A percentile compares a stretch with the other conserved stretches of the same genome.
phyloP scores from a whole-genome alignment of 2,113 vertebrate genomes.

The Synodontis membranacea region DNA sequence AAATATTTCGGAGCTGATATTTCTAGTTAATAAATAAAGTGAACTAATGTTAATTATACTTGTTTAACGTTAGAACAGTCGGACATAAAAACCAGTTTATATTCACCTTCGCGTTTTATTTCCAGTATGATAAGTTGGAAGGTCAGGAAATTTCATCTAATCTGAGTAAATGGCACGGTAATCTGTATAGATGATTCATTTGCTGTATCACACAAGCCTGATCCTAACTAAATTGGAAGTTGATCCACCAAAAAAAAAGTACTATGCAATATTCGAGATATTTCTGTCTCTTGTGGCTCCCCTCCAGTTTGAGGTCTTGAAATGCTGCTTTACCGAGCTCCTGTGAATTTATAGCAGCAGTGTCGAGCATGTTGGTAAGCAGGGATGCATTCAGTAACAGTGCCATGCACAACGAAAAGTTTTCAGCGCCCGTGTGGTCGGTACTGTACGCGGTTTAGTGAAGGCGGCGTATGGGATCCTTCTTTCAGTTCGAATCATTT shows the following conservation, averaged over 20 bases:
- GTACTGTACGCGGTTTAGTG: neutral
- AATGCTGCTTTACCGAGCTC: neutral
- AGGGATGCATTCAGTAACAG: neutral
- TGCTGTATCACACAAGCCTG: neutral
- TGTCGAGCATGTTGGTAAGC: neutral
- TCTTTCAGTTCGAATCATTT: neutral
- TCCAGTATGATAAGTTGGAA: neutral
- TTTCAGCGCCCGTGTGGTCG: neutral
- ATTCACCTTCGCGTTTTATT: neutral
- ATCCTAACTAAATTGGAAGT: neutral
- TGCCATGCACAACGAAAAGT: neutral
- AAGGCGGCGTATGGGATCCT: too few relatives aligned
- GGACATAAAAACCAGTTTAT: neutral
- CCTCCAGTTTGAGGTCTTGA: too few relatives aligned
- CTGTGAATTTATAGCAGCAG: neutral
- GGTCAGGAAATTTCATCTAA: neutral
- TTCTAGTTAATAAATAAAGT: neutral
- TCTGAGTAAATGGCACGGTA: neutral
- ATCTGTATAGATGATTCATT: neutral
- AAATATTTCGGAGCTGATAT: neutral
- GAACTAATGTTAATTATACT: neutral
- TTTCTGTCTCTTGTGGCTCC: neutral
- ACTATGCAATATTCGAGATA: neutral
- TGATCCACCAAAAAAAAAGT: neutral
- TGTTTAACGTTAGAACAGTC: neutral